Evolutionary conservation across 2,797 vertebrate genomes (phyloP).

Genomic region (Sebastiscus tertius): DNA sequence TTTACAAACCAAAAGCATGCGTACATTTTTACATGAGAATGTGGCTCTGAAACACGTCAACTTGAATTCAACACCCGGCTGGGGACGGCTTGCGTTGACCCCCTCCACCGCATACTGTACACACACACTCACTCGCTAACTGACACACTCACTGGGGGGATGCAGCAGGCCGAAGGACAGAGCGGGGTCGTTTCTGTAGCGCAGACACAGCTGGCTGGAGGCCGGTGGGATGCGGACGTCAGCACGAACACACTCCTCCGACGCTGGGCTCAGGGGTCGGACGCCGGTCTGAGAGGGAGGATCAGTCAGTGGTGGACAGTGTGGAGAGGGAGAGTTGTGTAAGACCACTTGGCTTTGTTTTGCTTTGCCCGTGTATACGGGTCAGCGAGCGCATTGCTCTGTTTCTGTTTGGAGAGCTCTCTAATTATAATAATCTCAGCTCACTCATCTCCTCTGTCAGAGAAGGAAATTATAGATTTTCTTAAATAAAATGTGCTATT

Average conservation of each 20-base stretch:
- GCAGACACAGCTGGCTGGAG: conserved; percentile 87
- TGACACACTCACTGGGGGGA: conserved; percentile 89
- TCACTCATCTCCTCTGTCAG: not conserved
- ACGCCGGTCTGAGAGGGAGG: conserved; percentile 75
- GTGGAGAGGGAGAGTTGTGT: conserved; percentile 8
- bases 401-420: conserved; percentile 18
- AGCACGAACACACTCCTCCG: conserved; percentile 89
- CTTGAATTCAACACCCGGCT: conserved; percentile 52
- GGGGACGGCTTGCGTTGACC: conserved; percentile 5
- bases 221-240: conserved; percentile 88
- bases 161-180: conserved; percentile 91
- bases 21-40: conserved; percentile 50
- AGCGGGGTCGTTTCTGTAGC: conserved; percentile 76
- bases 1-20: not conserved
- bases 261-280: conserved; percentile 77
- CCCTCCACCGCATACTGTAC: not conserved
- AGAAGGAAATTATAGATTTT: not conserved
- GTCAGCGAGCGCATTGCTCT: conserved; percentile 26
- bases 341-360: conserved; percentile 39
- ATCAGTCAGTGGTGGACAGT: conserved; percentile 33
- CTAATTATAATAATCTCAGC: conserved; percentile 1
- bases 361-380: not conserved
- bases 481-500: not conserved
- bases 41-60: conserved; percentile 39
- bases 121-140: conserved; percentile 1